phyloP scores from a whole-genome alignment of 2,888 invertebrate species.

The Epinotia brunnichana region DNA sequence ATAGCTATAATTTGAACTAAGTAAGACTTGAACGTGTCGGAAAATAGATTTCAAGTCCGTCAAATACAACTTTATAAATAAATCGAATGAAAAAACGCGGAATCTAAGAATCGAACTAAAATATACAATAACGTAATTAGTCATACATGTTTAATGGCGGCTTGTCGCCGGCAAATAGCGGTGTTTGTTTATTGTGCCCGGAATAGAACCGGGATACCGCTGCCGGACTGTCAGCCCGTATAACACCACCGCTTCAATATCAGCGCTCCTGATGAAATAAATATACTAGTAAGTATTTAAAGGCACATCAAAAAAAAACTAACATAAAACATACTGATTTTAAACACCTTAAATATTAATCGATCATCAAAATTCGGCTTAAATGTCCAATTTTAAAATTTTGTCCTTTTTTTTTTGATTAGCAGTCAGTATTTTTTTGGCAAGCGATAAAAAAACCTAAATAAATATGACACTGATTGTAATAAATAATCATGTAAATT shows the following conservation, averaged over 20 bases:
- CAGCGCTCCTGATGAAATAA: neutral
- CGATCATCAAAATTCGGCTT: too few relatives aligned
- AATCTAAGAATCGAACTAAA: constrained; percentile 21
- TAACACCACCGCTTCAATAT: constrained; percentile 27
- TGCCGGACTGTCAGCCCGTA: constrained; percentile 40
- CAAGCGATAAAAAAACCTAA: too few relatives aligned
- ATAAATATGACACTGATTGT: too few relatives aligned
- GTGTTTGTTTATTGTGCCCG: constrained; percentile 54
- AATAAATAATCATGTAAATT: too few relatives aligned
- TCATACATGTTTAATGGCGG: constrained; percentile 47
- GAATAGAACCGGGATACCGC: constrained; percentile 53
- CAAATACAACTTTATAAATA: neutral
- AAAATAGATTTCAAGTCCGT: neutral
- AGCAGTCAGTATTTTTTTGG: too few relatives aligned
- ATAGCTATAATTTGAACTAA: too few relatives aligned
- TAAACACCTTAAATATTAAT: too few relatives aligned
- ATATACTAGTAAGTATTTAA: too few relatives aligned
- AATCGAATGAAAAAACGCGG: neutral
- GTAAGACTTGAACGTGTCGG: neutral
- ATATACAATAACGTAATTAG: constrained; percentile 45
- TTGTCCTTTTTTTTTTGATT: too few relatives aligned
- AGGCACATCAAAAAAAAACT: too few relatives aligned
- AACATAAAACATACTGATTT: too few relatives aligned
- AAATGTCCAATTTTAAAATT: too few relatives aligned
- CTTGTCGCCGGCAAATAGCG: constrained; percentile 44